These are phyloP conservation scores for Sciurus niger DNA, from an alignment of 2,113 vertebrate species.

Conservation along the genomic window DNA sequence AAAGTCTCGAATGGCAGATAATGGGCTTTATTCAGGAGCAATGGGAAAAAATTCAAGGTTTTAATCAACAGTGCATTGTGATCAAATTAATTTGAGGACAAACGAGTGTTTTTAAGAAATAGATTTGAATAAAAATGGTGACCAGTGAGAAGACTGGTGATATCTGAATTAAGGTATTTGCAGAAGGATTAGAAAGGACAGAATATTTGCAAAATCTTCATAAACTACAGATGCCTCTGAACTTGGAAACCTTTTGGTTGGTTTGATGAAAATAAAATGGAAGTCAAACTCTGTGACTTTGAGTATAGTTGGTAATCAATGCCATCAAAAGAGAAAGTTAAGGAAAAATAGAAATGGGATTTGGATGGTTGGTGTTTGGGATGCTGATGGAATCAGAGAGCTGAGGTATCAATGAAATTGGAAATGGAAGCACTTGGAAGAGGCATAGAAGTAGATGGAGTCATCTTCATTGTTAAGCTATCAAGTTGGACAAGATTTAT, in stretches of 20 bases:
- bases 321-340: neutral
- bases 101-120: neutral
- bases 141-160: neutral
- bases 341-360: neutral
- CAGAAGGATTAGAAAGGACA: neutral
- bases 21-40: neutral
- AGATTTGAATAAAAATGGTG: neutral
- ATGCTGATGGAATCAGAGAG: neutral
- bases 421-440: neutral
- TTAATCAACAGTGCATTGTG: neutral
- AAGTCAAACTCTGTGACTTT: neutral
- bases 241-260: neutral
- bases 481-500: neutral
- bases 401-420: neutral
- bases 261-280: neutral
- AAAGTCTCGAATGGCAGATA: neutral
- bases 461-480: neutral
- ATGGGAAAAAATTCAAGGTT: neutral
- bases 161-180: neutral
- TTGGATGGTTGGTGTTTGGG: neutral
- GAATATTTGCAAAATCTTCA: neutral
- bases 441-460: neutral
- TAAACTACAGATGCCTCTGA: neutral
- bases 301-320: neutral
- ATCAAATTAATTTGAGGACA: conserved; percentile 4